Conservation (phyloP, 2,888 invertebrate genomes). For the Drosophila demipolita region DNA sequence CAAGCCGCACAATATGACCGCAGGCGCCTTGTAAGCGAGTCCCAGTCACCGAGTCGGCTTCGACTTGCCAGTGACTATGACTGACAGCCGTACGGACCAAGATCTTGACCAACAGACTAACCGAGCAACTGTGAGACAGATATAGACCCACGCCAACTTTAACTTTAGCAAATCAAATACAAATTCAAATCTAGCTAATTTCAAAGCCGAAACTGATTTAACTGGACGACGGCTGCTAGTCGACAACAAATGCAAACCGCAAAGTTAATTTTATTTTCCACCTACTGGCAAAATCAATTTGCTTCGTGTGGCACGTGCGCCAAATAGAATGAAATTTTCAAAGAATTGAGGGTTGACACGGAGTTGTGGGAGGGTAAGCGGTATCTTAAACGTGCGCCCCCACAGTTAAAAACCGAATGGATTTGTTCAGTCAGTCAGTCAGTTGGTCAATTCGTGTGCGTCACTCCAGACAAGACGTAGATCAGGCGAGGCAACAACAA, state of each 20-base stretch:
- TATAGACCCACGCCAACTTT: conserved; percentile 55
- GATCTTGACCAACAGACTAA: conserved; percentile 68
- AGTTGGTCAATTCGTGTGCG: conserved; percentile 71
- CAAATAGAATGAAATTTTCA: conserved; percentile 79
- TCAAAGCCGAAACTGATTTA: conserved; percentile 72
- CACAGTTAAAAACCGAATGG: conserved; percentile 36
- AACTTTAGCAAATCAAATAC: conserved; percentile 75
- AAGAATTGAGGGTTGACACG: conserved; percentile 33
- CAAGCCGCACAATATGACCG: conserved; percentile 75
- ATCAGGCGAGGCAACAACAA: conserved; percentile 54
- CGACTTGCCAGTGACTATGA: conserved; percentile 71
- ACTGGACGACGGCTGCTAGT: conserved; percentile 48
- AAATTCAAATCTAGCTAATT: conserved; percentile 80
- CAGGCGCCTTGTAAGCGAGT: conserved; percentile 79
- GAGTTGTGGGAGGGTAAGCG: conserved; percentile 7
- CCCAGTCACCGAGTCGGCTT: conserved; percentile 65
- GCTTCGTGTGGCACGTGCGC: conserved; percentile 85
- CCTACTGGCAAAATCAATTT: conserved; percentile 85
- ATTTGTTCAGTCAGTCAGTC: conserved; percentile 46
- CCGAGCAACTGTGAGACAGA: conserved; percentile 27
- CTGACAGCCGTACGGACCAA: conserved; percentile 72
- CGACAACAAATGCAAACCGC: conserved; percentile 62
- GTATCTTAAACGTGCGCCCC: conserved; percentile 50
- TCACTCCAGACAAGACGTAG: conserved; percentile 57
- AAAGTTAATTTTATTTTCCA: conserved; percentile 82